Evolutionary conservation across 2,888 invertebrate genomes (phyloP).

Genomic region (Chromoteleia sp.): DNA sequence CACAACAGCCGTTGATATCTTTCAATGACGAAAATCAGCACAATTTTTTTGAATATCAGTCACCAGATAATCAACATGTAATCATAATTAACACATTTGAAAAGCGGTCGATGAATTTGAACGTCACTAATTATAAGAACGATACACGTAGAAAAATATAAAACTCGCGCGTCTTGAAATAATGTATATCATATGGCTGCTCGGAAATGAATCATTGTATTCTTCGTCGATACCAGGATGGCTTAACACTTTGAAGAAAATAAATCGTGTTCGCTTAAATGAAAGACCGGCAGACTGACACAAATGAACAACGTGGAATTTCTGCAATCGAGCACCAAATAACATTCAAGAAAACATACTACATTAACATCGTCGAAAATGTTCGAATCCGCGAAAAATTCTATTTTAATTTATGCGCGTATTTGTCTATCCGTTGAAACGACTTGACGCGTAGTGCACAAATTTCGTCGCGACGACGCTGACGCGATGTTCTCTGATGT

Average conservation of each 20-base stretch:
- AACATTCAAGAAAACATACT: not conserved
- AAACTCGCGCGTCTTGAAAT: conserved; percentile 12
- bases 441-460: conserved; percentile 24
- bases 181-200: not conserved
- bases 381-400: not conserved
- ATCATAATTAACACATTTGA: not conserved
- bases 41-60: not conserved
- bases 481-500: conserved; percentile 50
- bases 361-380: conserved; percentile 1
- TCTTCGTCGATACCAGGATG: not conserved
- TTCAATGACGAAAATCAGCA: not conserved
- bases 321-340: not conserved
- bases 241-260: not conserved
- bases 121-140: conserved; percentile 5
- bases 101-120: not conserved
- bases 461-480: conserved; percentile 39
- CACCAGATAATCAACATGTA: not conserved
- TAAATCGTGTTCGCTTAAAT: not conserved
- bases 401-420: conserved; percentile 31
- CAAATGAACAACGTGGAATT: not conserved
- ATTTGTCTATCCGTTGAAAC: conserved; percentile 15
- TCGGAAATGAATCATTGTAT: not conserved
- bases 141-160: conserved; percentile 16
- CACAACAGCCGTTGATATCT: too few relatives aligned
- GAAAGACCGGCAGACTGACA: not conserved